These are phyloP conservation scores for Acleris holmiana DNA, from an alignment of 2,888 invertebrate genomes.

Conservation along the genomic window DNA sequence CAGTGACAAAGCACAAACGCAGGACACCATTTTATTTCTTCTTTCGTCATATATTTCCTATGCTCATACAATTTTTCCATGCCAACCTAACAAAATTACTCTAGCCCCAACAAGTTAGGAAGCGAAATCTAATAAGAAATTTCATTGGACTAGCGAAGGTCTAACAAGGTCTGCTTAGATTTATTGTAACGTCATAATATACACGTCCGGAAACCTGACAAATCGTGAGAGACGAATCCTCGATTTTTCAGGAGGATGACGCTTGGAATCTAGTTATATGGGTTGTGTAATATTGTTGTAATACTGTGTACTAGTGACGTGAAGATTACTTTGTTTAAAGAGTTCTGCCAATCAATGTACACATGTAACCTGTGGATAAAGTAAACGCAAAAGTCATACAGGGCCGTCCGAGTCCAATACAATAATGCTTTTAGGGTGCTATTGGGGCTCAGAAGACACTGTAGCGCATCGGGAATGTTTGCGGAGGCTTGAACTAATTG, in stretches of 20 bases:
- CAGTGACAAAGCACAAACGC: neutral
- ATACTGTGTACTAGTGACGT: too few species aligned
- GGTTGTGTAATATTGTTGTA: too few species aligned
- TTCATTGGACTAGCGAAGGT: conserved; percentile 27
- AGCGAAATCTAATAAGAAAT: conserved; percentile 28
- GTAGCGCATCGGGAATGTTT: too few species aligned
- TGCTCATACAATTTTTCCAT: neutral
- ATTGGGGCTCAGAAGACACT: too few species aligned
- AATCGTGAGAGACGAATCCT: conserved; percentile 10
- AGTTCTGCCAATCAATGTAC: too few species aligned
- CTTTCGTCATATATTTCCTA: neutral
- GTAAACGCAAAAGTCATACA: too few species aligned
- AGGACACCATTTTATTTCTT: neutral
- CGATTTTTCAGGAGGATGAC: conserved; percentile 15
- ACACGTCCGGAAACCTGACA: conserved; percentile 15
- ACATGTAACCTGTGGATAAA: too few species aligned
- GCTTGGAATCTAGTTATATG: neutral
- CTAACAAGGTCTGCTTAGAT: conserved; percentile 25
- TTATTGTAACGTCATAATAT: conserved; percentile 30
- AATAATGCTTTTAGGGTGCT: too few species aligned
- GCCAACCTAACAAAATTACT: conserved; percentile 10
- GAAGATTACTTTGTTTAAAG: too few species aligned
- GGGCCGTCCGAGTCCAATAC: too few species aligned
- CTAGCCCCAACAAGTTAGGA: conserved; percentile 20
- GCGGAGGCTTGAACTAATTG: too few species aligned